Evolutionary conservation across 2,888 invertebrate genomes (phyloP), one percentile per base, ranked within the genome.

Genomic region (Lumbricus terrestris): DNA sequence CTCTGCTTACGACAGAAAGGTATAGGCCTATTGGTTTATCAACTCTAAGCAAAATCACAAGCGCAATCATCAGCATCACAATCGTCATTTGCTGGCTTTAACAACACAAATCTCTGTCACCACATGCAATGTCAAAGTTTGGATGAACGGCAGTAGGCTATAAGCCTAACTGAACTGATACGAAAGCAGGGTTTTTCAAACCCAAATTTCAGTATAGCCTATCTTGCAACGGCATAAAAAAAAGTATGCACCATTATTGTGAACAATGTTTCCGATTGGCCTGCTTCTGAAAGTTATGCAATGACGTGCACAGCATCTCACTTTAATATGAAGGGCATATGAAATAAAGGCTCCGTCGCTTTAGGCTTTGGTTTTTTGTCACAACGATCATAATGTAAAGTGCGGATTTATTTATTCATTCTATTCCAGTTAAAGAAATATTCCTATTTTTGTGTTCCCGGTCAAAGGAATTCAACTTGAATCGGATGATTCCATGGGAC

Each of bases 1-100:
- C 82, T 90, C 40, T 35, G 82, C 90, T 42, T 90, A 90, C 42
- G 93, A 93, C 90, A 89, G 89, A 91, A 90, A 92, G 92, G 93
- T 93, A 85, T n/a, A n/a, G n/a, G n/a, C n/a, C n/a, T n/a, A 15
- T 34, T 35, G 15, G 16, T 8, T n/a, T 69, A n/a, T 16, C 69
- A 69, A 29, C 40, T 15, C 40, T 15, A 40, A 18, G 3, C 47
- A n/a, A 0, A 69, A 2, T 13, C 69, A 69, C 69, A 69, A 16
- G 1, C 69, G n/a, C 29, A 3, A 69, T n/a, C 69, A 69, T 69
- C 69, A 69, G 29, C 69, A 47, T 23, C 47, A 47, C 47, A 69
- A 8, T 11, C 69, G n/a, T 11, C 69, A 69, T n/a, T n/a, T n/a
- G 0, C 69, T 40, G n/a, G n/a, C n/a, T 5, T 69, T 8, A 69